Base-by-base conservation (phyloP, 2,797 vertebrate genomes). In the Potorous gilbertii region DNA sequence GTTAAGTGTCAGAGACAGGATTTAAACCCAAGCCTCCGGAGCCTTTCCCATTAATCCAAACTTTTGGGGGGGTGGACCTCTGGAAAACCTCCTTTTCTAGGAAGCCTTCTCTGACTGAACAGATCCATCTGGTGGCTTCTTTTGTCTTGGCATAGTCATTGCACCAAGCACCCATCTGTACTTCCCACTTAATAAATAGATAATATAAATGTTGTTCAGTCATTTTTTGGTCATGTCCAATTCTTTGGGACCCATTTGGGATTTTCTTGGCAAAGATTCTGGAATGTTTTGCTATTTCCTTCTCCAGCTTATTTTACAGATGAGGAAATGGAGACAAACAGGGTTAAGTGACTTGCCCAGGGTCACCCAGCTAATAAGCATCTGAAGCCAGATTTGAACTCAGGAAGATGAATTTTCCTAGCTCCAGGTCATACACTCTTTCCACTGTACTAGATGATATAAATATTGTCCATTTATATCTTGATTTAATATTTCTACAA, bases 401-500 rank as follows among this genome's bases (percentile, higher is more conserved):
- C 50, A 87, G 46, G 0, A 0, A 5, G 46, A 1, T 52, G 54
- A 62, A 59, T 40, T 34, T 31, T 31, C 46, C 40, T 1, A 16
- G 87, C 46, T 90, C 46, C 52, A 29, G 21, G 0, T 11, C 18
- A 91, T 89, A 16, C 27, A 0, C 1, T 6, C n/a, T 52, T 52
- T 54, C 55, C 59, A 0, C 55, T 29, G 56, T 59, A 57, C 54
- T 27, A 0, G 57, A 0, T 0, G 62, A 40, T 89, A 55, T 92
- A 59, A 74, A 55, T 21, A 2, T 46, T 3, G 52, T 52, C 92
- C 13, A 56, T 34, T 29, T 91, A 12, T 1, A 1, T 50, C 24
- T 11, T 4, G 54, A 29, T 94, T 16, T 90, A 56, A 94, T 96
- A 8, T 91, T 96, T 96, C 92, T 11, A 54, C 66, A 57, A 29